Percentiles rank a stretch among this genome's conserved stretches.
Evolutionary conservation across 1,140 invertebrate genomes (phyloP).

Genomic region (Centruroides sculpturatus): DNA sequence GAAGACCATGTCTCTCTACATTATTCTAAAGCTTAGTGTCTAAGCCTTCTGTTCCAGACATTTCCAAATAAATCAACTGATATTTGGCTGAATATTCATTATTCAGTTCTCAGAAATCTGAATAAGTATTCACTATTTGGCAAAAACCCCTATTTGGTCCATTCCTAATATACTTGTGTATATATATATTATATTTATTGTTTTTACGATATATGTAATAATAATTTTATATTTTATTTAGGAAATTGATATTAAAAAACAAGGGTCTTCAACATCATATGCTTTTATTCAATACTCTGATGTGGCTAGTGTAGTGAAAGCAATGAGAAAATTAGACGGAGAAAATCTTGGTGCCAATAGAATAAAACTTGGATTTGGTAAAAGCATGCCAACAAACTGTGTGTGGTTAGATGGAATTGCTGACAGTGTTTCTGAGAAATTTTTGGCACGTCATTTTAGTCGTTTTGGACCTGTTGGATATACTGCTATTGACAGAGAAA

Average conservation of each 20-base stretch:
- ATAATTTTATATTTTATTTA: conserved; percentile 23
- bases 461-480: conserved; percentile 58
- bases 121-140: too few relatives aligned
- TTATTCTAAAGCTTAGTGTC: too few relatives aligned
- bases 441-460: conserved; percentile 59
- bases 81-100: too few relatives aligned
- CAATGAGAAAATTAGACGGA: conserved; percentile 83
- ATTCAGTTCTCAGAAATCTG: too few relatives aligned
- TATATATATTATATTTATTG: too few relatives aligned
- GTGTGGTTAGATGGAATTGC: conserved; percentile 85
- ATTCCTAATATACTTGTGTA: too few relatives aligned
- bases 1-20: too few relatives aligned
- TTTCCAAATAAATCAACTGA: too few relatives aligned
- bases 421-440: conserved; percentile 63
- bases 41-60: too few relatives aligned
- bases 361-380: conserved; percentile 83
- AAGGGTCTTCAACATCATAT: conserved; percentile 56
- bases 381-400: conserved; percentile 88
- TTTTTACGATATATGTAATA: background rate
- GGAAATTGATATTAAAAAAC: conserved; percentile 94
- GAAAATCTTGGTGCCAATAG: conserved; percentile 72
- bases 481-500: conserved; percentile 58
- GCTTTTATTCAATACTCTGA: conserved; percentile 94
- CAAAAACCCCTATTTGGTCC: too few relatives aligned
- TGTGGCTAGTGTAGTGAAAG: conserved; percentile 85